Evolutionary conservation across 2,113 vertebrate genomes (phyloP).

Genomic region (Cyprinodon variegatus): DNA sequence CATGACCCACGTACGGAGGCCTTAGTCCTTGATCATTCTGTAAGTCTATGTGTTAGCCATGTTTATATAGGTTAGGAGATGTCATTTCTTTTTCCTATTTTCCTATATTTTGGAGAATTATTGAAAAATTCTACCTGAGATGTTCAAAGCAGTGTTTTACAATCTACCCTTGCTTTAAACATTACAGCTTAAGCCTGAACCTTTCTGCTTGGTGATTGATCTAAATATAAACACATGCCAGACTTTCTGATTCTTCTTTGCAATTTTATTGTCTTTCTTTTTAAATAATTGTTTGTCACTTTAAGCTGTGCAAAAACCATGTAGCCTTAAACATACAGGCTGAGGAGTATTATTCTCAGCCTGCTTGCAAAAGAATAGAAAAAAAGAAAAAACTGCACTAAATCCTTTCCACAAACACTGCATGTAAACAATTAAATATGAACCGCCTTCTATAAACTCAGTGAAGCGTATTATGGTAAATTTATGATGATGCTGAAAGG

Average conservation of each 20-base stretch:
- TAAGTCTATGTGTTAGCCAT: too few relatives aligned
- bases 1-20: too few relatives aligned
- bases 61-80: too few relatives aligned
- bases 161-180: neutral
- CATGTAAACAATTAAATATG: slow-evolving; percentile 29
- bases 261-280: neutral
- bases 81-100: too few relatives aligned
- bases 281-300: too few relatives aligned
- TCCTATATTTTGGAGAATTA: too few relatives aligned
- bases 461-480: slow-evolving; percentile 48
- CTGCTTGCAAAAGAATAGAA: neutral
- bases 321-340: neutral
- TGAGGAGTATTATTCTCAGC: neutral
- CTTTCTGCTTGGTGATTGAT: neutral
- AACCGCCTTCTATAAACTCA: slow-evolving; percentile 35
- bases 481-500: slow-evolving; percentile 38
- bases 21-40: too few relatives aligned
- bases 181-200: neutral
- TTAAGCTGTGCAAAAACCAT: too few relatives aligned
- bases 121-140: neutral
- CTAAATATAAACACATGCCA: neutral
- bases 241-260: neutral
- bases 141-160: neutral
- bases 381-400: neutral
- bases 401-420: slow-evolving; percentile 1